phyloP scores from a whole-genome alignment of 2,113 vertebrate genomes.

The Aplodontia rufa region DNA sequence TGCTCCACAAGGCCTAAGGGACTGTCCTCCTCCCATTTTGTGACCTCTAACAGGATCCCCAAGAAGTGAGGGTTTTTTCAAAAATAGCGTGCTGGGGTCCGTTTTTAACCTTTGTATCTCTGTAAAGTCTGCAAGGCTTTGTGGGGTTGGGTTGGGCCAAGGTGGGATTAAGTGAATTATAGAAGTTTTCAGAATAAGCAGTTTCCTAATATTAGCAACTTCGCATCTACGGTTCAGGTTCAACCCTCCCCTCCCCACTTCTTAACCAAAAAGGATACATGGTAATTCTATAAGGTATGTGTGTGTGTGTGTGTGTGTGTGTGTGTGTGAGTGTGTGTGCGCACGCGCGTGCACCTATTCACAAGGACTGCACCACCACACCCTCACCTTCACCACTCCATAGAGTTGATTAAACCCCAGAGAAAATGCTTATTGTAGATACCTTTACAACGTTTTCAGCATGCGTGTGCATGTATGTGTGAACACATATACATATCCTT shows the following conservation, averaged over 20 bases:
- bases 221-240: background rate
- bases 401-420: background rate
- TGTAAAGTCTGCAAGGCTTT: background rate
- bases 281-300: background rate
- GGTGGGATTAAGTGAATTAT: background rate
- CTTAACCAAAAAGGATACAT: background rate
- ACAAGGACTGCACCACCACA: background rate
- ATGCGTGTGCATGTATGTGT: background rate
- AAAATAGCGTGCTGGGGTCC: background rate
- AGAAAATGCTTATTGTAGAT: background rate
- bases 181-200: constrained; percentile 14
- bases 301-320: background rate
- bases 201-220: constrained; percentile 44
- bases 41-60: background rate
- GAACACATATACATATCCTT: background rate
- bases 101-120: background rate
- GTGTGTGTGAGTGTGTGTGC: fast-evolving
- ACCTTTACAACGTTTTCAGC: background rate
- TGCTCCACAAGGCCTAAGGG: background rate
- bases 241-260: background rate
- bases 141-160: background rate
- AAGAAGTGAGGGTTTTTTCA: background rate
- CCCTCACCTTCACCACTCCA: background rate
- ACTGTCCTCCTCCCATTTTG: background rate
- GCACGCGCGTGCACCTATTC: fast-evolving